These are phyloP conservation scores for Volucella inflata DNA, from an alignment of 2,888 invertebrate species.

Conservation along the genomic window DNA sequence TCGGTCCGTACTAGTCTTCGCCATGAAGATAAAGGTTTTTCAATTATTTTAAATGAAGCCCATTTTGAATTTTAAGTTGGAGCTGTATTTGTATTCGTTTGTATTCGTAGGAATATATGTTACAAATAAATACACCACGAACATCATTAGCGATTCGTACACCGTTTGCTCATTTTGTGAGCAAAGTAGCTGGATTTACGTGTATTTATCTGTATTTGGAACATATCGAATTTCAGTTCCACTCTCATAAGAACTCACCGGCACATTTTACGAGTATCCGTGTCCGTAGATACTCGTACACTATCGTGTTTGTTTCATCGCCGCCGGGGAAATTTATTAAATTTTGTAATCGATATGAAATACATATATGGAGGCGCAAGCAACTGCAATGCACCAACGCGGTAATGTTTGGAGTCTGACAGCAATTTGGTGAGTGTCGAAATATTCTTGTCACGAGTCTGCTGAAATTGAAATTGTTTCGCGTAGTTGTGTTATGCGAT, in stretches of 20 bases:
- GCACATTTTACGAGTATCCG: background rate
- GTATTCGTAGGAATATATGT: too few relatives aligned
- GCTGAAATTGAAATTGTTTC: slow-evolving; percentile 69
- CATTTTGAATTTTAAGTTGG: too few relatives aligned
- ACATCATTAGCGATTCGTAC: too few relatives aligned
- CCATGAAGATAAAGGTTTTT: too few relatives aligned
- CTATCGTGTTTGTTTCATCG: background rate
- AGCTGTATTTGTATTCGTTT: too few relatives aligned
- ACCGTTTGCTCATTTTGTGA: too few relatives aligned
- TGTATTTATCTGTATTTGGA: slow-evolving; percentile 8
- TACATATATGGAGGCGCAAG: too few relatives aligned
- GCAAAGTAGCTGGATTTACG: too few relatives aligned
- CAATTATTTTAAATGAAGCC: too few relatives aligned
- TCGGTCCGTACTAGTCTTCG: too few relatives aligned
- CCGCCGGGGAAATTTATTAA: slow-evolving; percentile 32
- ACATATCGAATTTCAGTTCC: background rate
- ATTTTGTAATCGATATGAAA: slow-evolving; percentile 51
- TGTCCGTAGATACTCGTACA: background rate
- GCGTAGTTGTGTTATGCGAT: slow-evolving; percentile 68
- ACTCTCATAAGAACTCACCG: slow-evolving; percentile 1
- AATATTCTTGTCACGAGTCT: slow-evolving; percentile 57
- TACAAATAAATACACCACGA: too few relatives aligned
- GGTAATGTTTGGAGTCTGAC: slow-evolving; percentile 1
- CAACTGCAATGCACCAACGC: background rate
- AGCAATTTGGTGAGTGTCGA: background rate